A percentile compares a stretch with the other conserved stretches of the same genome.
These are phyloP conservation scores for Mya arenaria DNA, from an alignment of 1,140 invertebrate species.

Conservation along the genomic window DNA sequence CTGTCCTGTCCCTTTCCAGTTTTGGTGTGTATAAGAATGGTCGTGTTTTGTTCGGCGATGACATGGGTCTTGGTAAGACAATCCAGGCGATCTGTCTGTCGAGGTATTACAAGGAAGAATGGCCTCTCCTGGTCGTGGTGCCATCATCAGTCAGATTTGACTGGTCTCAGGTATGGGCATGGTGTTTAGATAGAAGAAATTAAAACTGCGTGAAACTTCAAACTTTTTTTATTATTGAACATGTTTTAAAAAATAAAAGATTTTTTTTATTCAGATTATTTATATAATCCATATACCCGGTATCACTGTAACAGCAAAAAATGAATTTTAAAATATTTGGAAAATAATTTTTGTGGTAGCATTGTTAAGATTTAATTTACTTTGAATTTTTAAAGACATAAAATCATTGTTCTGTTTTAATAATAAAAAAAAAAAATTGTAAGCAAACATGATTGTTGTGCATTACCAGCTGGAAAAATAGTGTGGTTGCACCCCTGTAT, in stretches of 20 bases:
- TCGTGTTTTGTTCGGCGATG: slow-evolving; percentile 73
- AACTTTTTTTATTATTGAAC: too few relatives aligned
- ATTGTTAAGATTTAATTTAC: too few relatives aligned
- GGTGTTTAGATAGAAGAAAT: background rate
- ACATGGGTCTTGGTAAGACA: slow-evolving; percentile 98
- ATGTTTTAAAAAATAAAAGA: background rate
- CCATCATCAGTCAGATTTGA: slow-evolving; percentile 82
- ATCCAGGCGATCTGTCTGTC: slow-evolving; percentile 96
- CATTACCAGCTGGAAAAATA: too few relatives aligned
- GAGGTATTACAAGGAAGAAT: slow-evolving; percentile 92
- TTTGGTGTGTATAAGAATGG: slow-evolving; percentile 72
- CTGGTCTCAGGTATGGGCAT: slow-evolving; percentile 81
- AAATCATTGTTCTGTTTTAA: too few relatives aligned
- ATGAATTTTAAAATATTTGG: too few relatives aligned
- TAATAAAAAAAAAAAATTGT: too few relatives aligned
- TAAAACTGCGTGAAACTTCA: background rate
- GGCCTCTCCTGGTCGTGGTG: slow-evolving; percentile 92
- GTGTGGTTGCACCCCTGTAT: too few relatives aligned
- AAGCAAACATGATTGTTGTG: too few relatives aligned
- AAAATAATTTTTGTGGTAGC: too few relatives aligned
- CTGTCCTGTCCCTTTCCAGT: slow-evolving; percentile 61
- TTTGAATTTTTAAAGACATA: too few relatives aligned
- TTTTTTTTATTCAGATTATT: background rate
- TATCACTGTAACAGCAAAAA: too few relatives aligned
- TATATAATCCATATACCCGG: too few relatives aligned